Percentiles rank a stretch among this genome's conserved stretches.
Evolutionary conservation across 2,797 vertebrate species (phyloP).

Genomic region (Onychomys arenicola): DNA sequence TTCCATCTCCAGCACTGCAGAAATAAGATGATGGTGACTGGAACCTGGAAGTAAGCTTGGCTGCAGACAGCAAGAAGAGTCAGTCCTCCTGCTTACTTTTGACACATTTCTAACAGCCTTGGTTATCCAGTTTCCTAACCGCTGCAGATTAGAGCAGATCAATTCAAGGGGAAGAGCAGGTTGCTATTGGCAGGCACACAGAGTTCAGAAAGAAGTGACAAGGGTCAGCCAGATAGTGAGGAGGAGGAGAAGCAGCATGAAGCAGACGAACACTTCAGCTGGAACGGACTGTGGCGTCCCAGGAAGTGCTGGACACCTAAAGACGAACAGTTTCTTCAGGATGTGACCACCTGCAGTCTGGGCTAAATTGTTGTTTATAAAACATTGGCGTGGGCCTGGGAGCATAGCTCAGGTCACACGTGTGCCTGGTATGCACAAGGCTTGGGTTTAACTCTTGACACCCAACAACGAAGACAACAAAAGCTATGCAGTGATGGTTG

Average conservation of each 20-base stretch:
- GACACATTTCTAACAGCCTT: conserved; percentile 15
- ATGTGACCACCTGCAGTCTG: background rate
- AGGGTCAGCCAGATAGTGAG: conserved; percentile 27
- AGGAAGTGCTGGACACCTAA: background rate
- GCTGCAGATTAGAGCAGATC: background rate
- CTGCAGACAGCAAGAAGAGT: background rate
- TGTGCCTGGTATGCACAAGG: background rate
- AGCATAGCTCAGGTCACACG: background rate
- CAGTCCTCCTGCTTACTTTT: background rate
- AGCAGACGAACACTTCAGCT: background rate
- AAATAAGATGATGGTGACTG: background rate
- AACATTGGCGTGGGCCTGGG: background rate
- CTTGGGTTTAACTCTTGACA: background rate
- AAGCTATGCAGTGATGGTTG: background rate
- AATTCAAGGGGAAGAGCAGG: conserved; percentile 12
- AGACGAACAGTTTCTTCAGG: background rate
- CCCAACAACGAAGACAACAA: background rate
- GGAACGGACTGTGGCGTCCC: background rate
- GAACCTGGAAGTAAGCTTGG: background rate
- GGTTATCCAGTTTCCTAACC: conserved; percentile 35
- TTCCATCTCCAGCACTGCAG: background rate
- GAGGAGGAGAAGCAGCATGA: background rate
- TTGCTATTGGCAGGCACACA: conserved; percentile 24
- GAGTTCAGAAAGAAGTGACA: conserved; percentile 55
- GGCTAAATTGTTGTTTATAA: background rate